phyloP scores from a whole-genome alignment of 2,888 invertebrate species.

The Abrostola triplasia region DNA sequence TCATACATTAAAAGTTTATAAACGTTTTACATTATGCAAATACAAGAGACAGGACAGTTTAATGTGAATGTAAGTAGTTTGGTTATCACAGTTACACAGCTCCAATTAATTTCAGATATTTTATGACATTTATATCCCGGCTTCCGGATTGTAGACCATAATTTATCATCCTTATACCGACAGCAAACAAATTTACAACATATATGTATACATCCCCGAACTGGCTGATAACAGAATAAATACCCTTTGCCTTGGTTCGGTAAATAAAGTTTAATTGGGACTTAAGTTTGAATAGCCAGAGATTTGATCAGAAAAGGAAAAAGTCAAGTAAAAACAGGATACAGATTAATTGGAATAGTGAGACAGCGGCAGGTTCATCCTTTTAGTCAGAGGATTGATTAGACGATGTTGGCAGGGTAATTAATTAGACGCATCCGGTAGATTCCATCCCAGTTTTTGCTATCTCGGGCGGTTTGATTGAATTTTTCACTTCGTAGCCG shows the following conservation, averaged over 20 bases:
- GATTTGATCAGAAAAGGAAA: slow-evolving; percentile 41
- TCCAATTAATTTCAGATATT: slow-evolving; percentile 43
- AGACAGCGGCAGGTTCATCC: slow-evolving; percentile 60
- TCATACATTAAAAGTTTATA: slow-evolving; percentile 3
- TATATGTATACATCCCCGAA: slow-evolving; percentile 32
- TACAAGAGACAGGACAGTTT: background rate
- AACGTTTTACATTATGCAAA: slow-evolving; percentile 1
- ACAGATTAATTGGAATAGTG: slow-evolving; percentile 58
- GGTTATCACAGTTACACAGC: slow-evolving; percentile 41
- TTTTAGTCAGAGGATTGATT: slow-evolving; percentile 69
- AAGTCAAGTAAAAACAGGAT: slow-evolving; percentile 56
- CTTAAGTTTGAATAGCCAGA: slow-evolving; percentile 37
- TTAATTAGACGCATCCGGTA: slow-evolving; percentile 72
- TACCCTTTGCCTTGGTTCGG: slow-evolving; percentile 27
- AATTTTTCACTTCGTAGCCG: slow-evolving; percentile 56
- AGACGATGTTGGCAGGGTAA: slow-evolving; percentile 65
- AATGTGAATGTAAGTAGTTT: slow-evolving; percentile 26
- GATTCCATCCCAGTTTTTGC: slow-evolving; percentile 70
- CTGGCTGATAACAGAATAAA: slow-evolving; percentile 15
- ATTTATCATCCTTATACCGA: slow-evolving; percentile 43
- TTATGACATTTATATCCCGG: slow-evolving; percentile 32
- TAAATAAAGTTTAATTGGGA: slow-evolving; percentile 43
- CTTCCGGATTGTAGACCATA: slow-evolving; percentile 23
- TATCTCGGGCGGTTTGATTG: slow-evolving; percentile 63
- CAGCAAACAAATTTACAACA: slow-evolving; percentile 34